Conservation (phyloP, 2,888 invertebrate genomes). For the Synanthedon tipuliformis region DNA sequence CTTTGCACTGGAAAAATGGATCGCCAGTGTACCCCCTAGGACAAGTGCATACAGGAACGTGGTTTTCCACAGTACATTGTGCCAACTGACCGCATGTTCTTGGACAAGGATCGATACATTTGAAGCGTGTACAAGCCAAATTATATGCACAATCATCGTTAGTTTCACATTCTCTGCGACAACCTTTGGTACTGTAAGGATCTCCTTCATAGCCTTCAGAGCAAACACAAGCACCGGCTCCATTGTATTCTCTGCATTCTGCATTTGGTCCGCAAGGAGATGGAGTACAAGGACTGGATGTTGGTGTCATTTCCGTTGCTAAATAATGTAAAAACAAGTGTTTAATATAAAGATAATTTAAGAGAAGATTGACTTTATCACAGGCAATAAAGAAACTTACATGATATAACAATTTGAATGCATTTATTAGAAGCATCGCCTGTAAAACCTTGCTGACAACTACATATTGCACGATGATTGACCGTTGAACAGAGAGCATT, state of each 20-base stretch:
- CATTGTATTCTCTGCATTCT: slow-evolving; percentile 84
- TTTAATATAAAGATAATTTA: neutral
- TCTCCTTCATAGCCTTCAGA: slow-evolving; percentile 83
- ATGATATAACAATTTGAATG: slow-evolving; percentile 62
- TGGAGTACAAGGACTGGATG: slow-evolving; percentile 81
- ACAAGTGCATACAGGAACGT: slow-evolving; percentile 83
- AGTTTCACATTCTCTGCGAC: slow-evolving; percentile 81
- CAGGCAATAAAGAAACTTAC: slow-evolving; percentile 24
- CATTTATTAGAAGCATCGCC: slow-evolving; percentile 82
- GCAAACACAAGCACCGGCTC: slow-evolving; percentile 88
- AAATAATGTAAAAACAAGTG: slow-evolving; percentile 1
- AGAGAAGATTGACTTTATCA: neutral
- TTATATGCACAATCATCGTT: slow-evolving; percentile 80
- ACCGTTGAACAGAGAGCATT: slow-evolving; percentile 87
- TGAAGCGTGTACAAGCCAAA: slow-evolving; percentile 82
- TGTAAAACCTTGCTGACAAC: slow-evolving; percentile 84
- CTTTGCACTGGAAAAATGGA: slow-evolving; percentile 82
- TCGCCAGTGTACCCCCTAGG: slow-evolving; percentile 82
- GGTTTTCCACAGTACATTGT: slow-evolving; percentile 81
- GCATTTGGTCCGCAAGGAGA: slow-evolving; percentile 89
- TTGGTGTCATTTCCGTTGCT: slow-evolving; percentile 74
- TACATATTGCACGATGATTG: slow-evolving; percentile 84
- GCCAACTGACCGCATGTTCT: slow-evolving; percentile 86
- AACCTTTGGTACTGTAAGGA: slow-evolving; percentile 79
- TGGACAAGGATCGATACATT: slow-evolving; percentile 87